These are phyloP conservation scores for Paracyclopina nana DNA, from an alignment of 1,140 invertebrate genomes.

Conservation along the genomic window DNA sequence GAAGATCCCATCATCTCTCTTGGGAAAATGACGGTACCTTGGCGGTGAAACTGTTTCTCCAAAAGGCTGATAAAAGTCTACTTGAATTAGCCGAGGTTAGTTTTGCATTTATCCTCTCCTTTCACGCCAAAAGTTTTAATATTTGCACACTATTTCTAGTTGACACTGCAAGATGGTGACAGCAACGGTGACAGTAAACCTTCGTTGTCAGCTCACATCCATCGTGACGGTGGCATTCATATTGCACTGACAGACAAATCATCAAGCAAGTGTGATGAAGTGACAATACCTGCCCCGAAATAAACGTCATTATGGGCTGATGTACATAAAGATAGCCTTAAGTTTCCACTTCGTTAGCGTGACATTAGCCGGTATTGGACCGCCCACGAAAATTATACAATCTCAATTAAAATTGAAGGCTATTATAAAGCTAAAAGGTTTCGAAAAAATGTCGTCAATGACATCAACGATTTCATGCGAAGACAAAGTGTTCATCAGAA, in stretches of 20 bases:
- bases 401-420: too few relatives aligned
- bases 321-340: too few relatives aligned
- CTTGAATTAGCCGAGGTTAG: background rate
- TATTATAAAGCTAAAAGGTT: too few relatives aligned
- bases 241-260: slow-evolving; percentile 4
- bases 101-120: background rate
- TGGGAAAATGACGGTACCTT: background rate
- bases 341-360: too few relatives aligned
- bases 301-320: too few relatives aligned
- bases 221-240: slow-evolving; percentile 10
- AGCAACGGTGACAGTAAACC: background rate
- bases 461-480: too few relatives aligned
- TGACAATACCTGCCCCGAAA: too few relatives aligned
- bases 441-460: too few relatives aligned
- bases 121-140: background rate
- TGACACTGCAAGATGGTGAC: background rate
- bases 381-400: too few relatives aligned
- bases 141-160: background rate
- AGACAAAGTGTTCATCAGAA: too few relatives aligned
- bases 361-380: too few relatives aligned
- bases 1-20: background rate
- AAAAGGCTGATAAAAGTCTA: background rate
- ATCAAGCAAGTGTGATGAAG: background rate
- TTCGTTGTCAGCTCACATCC: slow-evolving; percentile 3
- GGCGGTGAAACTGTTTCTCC: background rate